These are phyloP conservation scores for Chrysodeixis includens DNA, from an alignment of 2,888 invertebrate species.

Conservation along the genomic window DNA sequence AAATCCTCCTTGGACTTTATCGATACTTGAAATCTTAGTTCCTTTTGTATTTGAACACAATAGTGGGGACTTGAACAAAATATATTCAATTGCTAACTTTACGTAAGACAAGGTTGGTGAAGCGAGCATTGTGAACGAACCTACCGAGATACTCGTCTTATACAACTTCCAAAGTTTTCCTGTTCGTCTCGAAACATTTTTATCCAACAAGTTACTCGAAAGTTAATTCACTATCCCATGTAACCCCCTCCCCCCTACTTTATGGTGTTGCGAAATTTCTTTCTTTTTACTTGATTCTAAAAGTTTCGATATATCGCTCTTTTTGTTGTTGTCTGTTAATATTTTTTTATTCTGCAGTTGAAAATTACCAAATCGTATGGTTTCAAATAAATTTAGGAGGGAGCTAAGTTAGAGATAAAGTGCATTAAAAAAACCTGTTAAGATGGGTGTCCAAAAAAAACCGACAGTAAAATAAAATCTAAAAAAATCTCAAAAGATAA, in stretches of 20 bases:
- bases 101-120: conserved; percentile 54
- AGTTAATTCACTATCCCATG: conserved; percentile 58
- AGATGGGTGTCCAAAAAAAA: not conserved
- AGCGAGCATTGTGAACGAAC: conserved; percentile 57
- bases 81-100: conserved; percentile 62
- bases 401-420: too few species aligned
- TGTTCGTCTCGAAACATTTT: conserved; percentile 58
- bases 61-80: conserved; percentile 54
- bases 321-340: conserved; percentile 13
- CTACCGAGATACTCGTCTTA: conserved; percentile 56
- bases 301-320: conserved; percentile 11
- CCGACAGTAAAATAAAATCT: not conserved
- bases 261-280: conserved; percentile 41
- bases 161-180: conserved; percentile 58
- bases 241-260: conserved; percentile 23
- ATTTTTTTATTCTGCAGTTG: not conserved
- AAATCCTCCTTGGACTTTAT: conserved; percentile 45
- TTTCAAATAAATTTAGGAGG: too few species aligned
- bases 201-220: conserved; percentile 54
- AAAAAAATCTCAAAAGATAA: conserved; percentile 4
- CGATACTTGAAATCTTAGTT: conserved; percentile 50
- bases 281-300: conserved; percentile 33
- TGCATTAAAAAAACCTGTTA: too few species aligned
- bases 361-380: too few species aligned
- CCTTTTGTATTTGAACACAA: conserved; percentile 51